Evolutionary conservation across 2,113 vertebrate genomes (phyloP).

Genomic region (Paramisgurnus dabryanus): DNA sequence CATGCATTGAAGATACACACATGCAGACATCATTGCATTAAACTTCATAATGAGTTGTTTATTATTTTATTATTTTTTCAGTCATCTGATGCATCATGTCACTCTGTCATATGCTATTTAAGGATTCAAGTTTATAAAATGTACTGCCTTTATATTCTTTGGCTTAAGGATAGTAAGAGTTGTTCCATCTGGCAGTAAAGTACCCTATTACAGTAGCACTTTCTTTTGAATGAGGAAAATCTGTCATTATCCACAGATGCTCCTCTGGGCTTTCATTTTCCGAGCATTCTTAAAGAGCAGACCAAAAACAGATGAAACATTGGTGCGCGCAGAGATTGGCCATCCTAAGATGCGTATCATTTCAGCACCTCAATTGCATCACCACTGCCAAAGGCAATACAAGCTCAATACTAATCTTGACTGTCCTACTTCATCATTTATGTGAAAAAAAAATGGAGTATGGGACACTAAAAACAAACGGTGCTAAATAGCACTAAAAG

Average conservation of each 20-base stretch:
- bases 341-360: constrained; percentile 6
- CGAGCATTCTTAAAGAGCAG: background rate
- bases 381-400: background rate
- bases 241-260: background rate
- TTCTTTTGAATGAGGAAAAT: background rate
- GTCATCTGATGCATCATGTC: background rate
- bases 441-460: background rate
- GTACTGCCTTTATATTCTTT: background rate
- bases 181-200: constrained; percentile 3
- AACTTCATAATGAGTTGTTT: background rate
- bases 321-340: background rate
- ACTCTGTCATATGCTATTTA: background rate
- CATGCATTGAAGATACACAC: too few relatives aligned
- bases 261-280: background rate
- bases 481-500: too few relatives aligned
- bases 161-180: background rate
- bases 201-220: background rate
- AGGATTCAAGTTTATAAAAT: background rate
- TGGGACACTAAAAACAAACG: background rate
- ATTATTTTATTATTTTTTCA: background rate
- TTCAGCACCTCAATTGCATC: background rate
- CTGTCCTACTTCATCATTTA: background rate
- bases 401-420: background rate
- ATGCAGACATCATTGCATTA: background rate
- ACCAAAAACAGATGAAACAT: background rate